Conservation (phyloP, 2,888 invertebrate genomes). For the Acanthosepion esculentum region DNA sequence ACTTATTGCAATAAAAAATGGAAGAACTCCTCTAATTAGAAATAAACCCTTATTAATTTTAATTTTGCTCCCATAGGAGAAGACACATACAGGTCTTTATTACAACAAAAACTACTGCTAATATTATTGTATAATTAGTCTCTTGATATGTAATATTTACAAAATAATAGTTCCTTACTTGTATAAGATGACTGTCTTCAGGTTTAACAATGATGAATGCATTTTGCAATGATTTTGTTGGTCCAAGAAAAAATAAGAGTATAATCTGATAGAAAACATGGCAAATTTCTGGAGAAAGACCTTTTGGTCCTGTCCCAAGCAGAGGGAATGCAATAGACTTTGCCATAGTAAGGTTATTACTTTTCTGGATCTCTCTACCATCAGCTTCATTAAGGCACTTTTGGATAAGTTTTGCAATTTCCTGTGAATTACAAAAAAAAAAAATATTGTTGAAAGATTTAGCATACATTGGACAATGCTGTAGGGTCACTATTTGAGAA, state of each 20-base stretch:
- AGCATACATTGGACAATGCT: too few relatives aligned
- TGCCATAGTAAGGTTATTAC: background rate
- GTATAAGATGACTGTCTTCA: background rate
- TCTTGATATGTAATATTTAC: too few relatives aligned
- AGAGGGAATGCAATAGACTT: background rate
- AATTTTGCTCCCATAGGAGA: too few relatives aligned
- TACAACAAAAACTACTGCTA: too few relatives aligned
- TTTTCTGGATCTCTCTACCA: background rate
- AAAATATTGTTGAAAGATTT: too few relatives aligned
- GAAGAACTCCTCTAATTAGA: too few relatives aligned
- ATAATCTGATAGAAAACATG: background rate
- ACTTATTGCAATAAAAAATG: too few relatives aligned
- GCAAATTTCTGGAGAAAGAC: background rate
- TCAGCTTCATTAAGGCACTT: background rate
- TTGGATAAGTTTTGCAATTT: background rate
- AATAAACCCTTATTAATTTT: too few relatives aligned
- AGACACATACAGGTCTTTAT: too few relatives aligned
- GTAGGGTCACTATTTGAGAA: too few relatives aligned
- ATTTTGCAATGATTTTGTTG: background rate
- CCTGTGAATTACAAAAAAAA: background rate
- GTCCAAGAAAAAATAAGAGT: background rate
- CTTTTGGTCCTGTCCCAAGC: background rate
- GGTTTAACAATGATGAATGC: background rate
- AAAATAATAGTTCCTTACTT: background rate
- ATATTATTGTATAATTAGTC: too few relatives aligned